phyloP scores from a whole-genome alignment of 2,888 invertebrate genomes.

The Byasa hedistus region DNA sequence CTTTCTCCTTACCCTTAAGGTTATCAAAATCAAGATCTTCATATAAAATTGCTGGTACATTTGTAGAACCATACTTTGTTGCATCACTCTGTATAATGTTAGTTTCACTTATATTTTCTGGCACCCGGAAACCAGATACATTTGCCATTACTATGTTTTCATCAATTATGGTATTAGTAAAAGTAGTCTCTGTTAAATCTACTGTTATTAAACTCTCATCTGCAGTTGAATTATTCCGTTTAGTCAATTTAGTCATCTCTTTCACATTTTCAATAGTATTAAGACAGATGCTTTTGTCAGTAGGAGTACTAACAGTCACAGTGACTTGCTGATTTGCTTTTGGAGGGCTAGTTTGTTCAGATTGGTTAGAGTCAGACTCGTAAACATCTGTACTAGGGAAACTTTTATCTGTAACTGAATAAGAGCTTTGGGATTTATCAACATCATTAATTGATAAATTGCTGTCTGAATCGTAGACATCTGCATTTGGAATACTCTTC shows the following conservation, averaged over 20 bases:
- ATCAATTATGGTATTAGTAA: slow-evolving; percentile 43
- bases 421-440: slow-evolving; percentile 51
- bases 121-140: slow-evolving; percentile 60
- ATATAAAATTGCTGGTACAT: slow-evolving; percentile 66
- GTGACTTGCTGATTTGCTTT: slow-evolving; percentile 31
- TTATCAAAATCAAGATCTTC: slow-evolving; percentile 72
- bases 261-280: slow-evolving; percentile 24
- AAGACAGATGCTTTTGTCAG: slow-evolving; percentile 41
- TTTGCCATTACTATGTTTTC: slow-evolving; percentile 70
- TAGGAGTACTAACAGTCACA: slow-evolving; percentile 41
- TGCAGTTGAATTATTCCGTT: slow-evolving; percentile 35
- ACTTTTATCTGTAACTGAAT: slow-evolving; percentile 62
- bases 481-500: slow-evolving; percentile 65
- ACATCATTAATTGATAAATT: slow-evolving; percentile 58
- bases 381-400: slow-evolving; percentile 75
- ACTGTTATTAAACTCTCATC: slow-evolving; percentile 43
- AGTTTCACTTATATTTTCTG: slow-evolving; percentile 32
- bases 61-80: slow-evolving; percentile 64
- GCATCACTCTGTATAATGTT: slow-evolving; percentile 34
- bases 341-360: slow-evolving; percentile 46
- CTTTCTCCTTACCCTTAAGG: slow-evolving; percentile 63
- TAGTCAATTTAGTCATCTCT: slow-evolving; percentile 33
- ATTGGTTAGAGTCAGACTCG: slow-evolving; percentile 76
- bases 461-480: slow-evolving; percentile 82
- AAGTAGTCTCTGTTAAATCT: slow-evolving; percentile 53